Conservation (phyloP, 2,797 vertebrate genomes). For the Margarornis squamiger region DNA sequence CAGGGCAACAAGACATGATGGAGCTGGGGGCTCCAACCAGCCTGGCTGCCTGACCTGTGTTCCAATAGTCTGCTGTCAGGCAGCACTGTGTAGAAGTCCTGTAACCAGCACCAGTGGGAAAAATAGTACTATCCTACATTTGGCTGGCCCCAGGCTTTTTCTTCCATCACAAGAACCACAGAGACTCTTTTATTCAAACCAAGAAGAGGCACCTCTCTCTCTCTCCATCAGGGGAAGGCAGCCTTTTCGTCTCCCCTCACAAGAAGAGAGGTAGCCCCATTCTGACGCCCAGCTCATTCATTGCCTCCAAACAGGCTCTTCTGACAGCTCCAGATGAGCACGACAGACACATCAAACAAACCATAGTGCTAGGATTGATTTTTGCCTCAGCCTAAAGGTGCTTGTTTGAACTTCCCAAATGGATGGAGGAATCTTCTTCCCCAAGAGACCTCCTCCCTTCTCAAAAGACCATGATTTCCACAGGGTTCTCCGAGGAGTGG, state of each 20-base stretch:
- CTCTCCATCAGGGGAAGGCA: not conserved
- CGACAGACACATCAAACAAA: not conserved
- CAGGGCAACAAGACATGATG: rapidly evolving
- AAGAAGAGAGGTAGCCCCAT: not conserved
- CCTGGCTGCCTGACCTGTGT: rapidly evolving
- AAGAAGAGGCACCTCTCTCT: rapidly evolving
- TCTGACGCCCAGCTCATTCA: rapidly evolving
- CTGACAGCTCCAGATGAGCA: not conserved
- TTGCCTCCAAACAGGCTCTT: not conserved
- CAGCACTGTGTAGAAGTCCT: not conserved
- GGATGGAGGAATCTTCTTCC: not conserved
- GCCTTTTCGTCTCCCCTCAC: not conserved
- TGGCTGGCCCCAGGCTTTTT: not conserved
- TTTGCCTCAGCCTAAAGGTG: not conserved
- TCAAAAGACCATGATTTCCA: not conserved
- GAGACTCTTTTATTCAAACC: rapidly evolving
- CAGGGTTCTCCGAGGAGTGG: rapidly evolving
- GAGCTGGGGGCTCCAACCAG: not conserved
- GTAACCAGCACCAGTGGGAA: not conserved
- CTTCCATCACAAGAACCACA: not conserved
- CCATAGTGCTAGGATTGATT: not conserved
- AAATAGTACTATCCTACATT: not conserved
- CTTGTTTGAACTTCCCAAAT: not conserved
- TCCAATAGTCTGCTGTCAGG: not conserved
- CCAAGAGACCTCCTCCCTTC: not conserved